Evolutionary conservation across 2,797 vertebrate species (phyloP).

Genomic region (Ctenochaetus hawaiiensis): DNA sequence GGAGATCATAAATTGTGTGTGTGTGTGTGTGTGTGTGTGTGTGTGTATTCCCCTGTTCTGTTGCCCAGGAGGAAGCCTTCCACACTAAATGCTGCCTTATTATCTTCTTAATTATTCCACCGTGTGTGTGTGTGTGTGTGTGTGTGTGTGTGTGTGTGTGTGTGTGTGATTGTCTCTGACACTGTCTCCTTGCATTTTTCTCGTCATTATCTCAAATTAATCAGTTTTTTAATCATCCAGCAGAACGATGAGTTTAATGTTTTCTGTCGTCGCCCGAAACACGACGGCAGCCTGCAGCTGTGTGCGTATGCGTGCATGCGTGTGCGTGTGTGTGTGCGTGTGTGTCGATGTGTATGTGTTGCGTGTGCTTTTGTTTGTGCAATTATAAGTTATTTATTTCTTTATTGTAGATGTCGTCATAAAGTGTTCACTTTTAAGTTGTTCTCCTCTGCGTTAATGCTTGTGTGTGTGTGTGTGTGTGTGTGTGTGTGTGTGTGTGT

Average conservation of each 20-base stretch:
- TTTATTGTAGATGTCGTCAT: neutral
- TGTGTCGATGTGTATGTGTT: neutral
- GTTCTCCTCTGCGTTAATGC: too few relatives aligned
- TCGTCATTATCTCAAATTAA: conserved; percentile 84
- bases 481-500: too few relatives aligned
- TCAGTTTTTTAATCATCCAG: conserved; percentile 85
- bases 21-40: conserved; percentile 22
- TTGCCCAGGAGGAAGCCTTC: conserved; percentile 73
- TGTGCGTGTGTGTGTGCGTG: conserved; percentile 54
- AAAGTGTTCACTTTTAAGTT: too few relatives aligned
- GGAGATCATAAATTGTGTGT: neutral
- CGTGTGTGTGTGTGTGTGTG: conserved; percentile 39
- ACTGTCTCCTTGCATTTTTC: conserved; percentile 78
- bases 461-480: too few relatives aligned
- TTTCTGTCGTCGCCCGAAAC: conserved; percentile 69
- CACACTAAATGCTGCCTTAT: conserved; percentile 82
- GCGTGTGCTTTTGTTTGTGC: neutral
- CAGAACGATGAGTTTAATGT: conserved; percentile 86
- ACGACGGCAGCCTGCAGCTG: conserved; percentile 78
- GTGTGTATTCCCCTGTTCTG: conserved; percentile 25
- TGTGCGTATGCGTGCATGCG: conserved; percentile 60
- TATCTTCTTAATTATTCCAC: conserved; percentile 83
- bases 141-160: conserved; percentile 30
- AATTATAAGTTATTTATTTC: neutral
- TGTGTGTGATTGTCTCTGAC: conserved; percentile 59